phyloP scores from a whole-genome alignment of 2,113 vertebrate species.

The Takifugu bimaculatus region DNA sequence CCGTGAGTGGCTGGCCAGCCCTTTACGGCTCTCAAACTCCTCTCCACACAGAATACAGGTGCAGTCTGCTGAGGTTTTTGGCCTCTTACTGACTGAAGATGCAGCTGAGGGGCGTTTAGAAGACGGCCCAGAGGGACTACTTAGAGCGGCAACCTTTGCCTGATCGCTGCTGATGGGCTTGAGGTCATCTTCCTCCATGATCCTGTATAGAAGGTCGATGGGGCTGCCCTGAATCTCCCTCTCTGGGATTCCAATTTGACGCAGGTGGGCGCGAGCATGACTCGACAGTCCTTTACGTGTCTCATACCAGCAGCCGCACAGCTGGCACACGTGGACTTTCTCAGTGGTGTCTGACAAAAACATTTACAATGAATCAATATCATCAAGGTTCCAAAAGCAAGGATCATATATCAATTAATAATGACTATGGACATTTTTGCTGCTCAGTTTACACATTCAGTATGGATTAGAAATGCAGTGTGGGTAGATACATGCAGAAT shows the following conservation, averaged over 20 bases:
- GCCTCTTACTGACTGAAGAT: slow-evolving; percentile 60
- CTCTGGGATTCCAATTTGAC: slow-evolving; percentile 80
- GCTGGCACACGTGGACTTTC: slow-evolving; percentile 82
- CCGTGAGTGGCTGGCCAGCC: slow-evolving; percentile 76
- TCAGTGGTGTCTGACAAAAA: slow-evolving; percentile 68
- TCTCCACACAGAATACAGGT: slow-evolving; percentile 72
- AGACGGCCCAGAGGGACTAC: slow-evolving; percentile 45
- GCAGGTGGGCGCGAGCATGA: slow-evolving; percentile 85
- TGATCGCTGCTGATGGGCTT: slow-evolving; percentile 53
- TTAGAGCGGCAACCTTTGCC: slow-evolving; percentile 10
- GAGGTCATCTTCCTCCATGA: slow-evolving; percentile 82
- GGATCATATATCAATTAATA: not conserved
- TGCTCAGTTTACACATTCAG: not conserved
- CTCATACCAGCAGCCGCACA: slow-evolving; percentile 90
- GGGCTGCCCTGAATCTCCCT: slow-evolving; percentile 80
- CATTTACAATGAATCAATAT: not conserved
- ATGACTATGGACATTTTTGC: too few species aligned
- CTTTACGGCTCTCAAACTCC: slow-evolving; percentile 77
- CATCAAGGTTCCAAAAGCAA: not conserved
- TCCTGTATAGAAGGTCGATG: slow-evolving; percentile 82
- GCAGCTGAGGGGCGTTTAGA: slow-evolving; percentile 58
- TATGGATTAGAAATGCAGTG: not conserved
- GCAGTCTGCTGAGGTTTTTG: slow-evolving; percentile 56
- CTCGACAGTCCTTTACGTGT: slow-evolving; percentile 85
- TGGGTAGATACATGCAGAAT: not conserved